These are phyloP conservation scores for Camelus bactrianus DNA, from an alignment of 2,113 vertebrate species.

Conservation along the genomic window DNA sequence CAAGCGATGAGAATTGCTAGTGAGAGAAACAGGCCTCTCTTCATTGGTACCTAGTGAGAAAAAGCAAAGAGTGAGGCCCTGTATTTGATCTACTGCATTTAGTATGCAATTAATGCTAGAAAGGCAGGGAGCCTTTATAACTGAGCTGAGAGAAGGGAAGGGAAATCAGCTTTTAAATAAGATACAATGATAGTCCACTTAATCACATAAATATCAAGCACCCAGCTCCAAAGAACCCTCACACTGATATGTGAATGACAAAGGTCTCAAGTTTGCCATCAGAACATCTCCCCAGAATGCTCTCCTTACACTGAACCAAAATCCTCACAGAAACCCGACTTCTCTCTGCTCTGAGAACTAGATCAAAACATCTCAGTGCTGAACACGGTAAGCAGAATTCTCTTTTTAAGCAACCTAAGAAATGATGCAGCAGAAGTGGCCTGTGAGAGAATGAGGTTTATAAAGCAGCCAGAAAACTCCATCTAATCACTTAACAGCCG, in stretches of 20 bases:
- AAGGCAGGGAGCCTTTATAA: not conserved
- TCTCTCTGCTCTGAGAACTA: conserved; percentile 38
- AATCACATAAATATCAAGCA: conserved; percentile 68
- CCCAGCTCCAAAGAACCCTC: conserved; percentile 18
- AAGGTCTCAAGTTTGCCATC: not conserved
- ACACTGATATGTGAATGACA: conserved; percentile 18
- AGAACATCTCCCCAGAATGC: conserved; percentile 1
- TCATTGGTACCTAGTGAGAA: not conserved
- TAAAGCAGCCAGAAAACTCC: not conserved
- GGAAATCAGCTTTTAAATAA: conserved; percentile 69
- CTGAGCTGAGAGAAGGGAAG: not conserved
- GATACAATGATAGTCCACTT: conserved; percentile 28
- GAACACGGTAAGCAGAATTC: not conserved
- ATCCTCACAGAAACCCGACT: not conserved
- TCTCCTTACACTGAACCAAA: not conserved
- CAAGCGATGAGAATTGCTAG: conserved; percentile 24
- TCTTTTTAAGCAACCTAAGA: not conserved
- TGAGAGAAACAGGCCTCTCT: conserved; percentile 44
- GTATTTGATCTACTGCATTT: not conserved
- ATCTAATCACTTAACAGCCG: not conserved
- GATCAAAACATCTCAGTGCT: not conserved
- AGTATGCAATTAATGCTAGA: not conserved
- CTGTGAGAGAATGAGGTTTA: not conserved
- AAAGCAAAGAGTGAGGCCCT: not conserved
- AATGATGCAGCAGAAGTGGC: not conserved